Conservation (phyloP, 1,140 invertebrate species). For the Drosophila novamexicana region DNA sequence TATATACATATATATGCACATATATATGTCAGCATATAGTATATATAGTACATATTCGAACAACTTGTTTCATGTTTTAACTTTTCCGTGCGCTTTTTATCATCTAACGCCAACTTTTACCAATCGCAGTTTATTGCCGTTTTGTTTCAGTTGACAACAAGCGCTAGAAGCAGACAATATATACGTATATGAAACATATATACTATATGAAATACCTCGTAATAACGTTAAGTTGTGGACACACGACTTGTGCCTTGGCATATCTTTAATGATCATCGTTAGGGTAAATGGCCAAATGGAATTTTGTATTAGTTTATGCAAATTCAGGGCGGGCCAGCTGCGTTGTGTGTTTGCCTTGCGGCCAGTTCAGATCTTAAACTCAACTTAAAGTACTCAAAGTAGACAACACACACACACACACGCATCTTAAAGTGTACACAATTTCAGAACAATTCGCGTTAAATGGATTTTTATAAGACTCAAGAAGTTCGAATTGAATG, state of each 20-base stretch:
- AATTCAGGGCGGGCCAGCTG: slow-evolving; percentile 29
- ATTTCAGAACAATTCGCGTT: not conserved
- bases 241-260: slow-evolving; percentile 33
- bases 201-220: slow-evolving; percentile 12
- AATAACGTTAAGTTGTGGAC: slow-evolving; percentile 16
- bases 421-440: not conserved
- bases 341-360: slow-evolving; percentile 9
- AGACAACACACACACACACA: not conserved
- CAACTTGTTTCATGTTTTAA: not conserved
- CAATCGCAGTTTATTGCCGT: slow-evolving; percentile 32
- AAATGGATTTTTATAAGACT: not conserved
- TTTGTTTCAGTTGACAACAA: slow-evolving; percentile 12
- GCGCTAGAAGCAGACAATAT: not conserved
- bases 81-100: slow-evolving; percentile 16
- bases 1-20: not conserved
- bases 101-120: slow-evolving; percentile 21
- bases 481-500: too few relatives aligned
- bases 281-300: slow-evolving; percentile 18
- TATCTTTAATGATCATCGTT: slow-evolving; percentile 64
- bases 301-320: slow-evolving; percentile 51
- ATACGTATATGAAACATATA: not conserved
- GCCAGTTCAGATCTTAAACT: slow-evolving; percentile 4
- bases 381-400: slow-evolving; percentile 13
- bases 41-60: not conserved
- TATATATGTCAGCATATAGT: not conserved